Conservation (phyloP, 2,113 vertebrate genomes). For the Maccullochella peelii region DNA sequence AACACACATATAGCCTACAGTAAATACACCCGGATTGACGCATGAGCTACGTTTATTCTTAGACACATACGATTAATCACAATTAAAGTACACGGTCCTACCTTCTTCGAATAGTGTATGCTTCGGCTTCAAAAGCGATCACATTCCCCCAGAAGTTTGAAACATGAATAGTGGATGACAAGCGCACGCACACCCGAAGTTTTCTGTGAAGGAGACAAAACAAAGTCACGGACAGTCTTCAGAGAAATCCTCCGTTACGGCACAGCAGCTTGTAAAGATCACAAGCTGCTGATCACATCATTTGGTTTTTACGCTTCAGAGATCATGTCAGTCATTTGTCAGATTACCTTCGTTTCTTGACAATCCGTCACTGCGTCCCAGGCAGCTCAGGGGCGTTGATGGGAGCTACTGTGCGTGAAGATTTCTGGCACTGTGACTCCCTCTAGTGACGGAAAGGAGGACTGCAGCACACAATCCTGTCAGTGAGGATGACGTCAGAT, state of each 20-base stretch:
- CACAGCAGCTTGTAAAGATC: not conserved
- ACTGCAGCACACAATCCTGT: conserved; percentile 6
- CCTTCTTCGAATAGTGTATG: conserved; percentile 51
- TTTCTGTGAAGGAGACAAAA: conserved; percentile 44
- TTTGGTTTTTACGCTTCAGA: conserved; percentile 20
- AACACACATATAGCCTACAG: conserved; percentile 44
- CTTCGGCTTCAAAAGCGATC: conserved; percentile 46
- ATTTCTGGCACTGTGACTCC: conserved; percentile 65
- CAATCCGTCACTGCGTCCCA: conserved; percentile 55
- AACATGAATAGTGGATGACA: conserved; percentile 25
- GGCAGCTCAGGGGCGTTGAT: conserved; percentile 65
- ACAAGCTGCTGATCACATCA: not conserved
- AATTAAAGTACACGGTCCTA: conserved; percentile 56
- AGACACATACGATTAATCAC: conserved; percentile 67
- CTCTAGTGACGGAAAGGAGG: conserved; percentile 53
- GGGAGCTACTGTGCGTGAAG: not conserved
- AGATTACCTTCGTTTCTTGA: conserved; percentile 60
- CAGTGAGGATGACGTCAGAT: accelerated
- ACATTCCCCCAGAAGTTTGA: conserved; percentile 44
- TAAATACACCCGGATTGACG: conserved; percentile 62
- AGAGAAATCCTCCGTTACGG: not conserved
- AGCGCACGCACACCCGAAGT: conserved; percentile 26
- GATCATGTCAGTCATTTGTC: conserved; percentile 61
- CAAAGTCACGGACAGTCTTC: conserved; percentile 34
- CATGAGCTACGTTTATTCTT: conserved; percentile 49